These are phyloP conservation scores for Pentalonia nigronervosa DNA, from an alignment of 1,140 invertebrate genomes.

Conservation along the genomic window DNA sequence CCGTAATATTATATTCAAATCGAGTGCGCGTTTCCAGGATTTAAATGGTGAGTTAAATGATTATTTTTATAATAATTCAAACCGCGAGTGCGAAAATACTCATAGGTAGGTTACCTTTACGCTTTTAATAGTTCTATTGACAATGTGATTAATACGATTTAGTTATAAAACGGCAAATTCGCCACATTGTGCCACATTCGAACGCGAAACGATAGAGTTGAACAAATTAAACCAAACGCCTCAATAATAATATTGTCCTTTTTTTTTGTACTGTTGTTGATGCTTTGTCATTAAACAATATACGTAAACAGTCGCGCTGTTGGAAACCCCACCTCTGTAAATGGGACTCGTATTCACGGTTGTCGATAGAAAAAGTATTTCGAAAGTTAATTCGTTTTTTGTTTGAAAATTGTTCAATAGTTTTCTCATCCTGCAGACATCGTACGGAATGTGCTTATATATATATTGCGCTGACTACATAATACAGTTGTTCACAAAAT, in stretches of 20 bases:
- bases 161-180: not conserved
- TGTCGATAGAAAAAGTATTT: constrained; percentile 1
- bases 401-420: not conserved
- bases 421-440: not conserved
- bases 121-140: not conserved
- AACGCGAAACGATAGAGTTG: not conserved
- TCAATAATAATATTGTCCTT: not conserved
- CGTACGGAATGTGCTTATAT: not conserved
- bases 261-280: not conserved
- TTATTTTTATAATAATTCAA: not conserved
- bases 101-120: too few species aligned
- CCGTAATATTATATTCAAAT: not conserved
- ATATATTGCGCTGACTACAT: not conserved
- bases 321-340: not conserved
- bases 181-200: not conserved
- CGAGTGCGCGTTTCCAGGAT: not conserved
- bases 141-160: not conserved
- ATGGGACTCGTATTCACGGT: not conserved
- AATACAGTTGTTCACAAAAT: not conserved
- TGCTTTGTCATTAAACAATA: not conserved
- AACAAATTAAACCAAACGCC: not conserved
- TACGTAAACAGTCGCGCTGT: not conserved
- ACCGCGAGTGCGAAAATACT: not conserved
- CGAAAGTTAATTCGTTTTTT: constrained; percentile 37
- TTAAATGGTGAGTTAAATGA: not conserved